Base-by-base conservation (phyloP, 1,140 invertebrate species). In the Drosophila nebulosa region DNA sequence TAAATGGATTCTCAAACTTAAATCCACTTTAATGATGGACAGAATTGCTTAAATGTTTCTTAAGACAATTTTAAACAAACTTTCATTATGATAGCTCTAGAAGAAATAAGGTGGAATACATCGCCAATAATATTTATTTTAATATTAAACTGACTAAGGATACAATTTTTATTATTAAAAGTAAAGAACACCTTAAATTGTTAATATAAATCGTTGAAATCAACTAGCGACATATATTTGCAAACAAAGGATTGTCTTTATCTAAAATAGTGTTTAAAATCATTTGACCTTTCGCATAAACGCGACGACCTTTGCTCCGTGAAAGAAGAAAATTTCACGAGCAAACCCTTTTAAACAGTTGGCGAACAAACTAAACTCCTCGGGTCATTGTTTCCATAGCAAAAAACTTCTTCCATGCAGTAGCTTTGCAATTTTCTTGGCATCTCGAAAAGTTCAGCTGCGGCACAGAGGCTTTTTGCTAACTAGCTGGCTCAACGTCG, bases 371-470 rank as follows among this genome's bases (percentile, higher is more conserved):
- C n/a, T 9, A 67, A 70, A 42, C 72, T 50, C 60, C 63, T 26
- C 63, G 64, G 65, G 73, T 75, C 74, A 86, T 85, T 85, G 80
- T 85, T 86, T 46, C 39, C 39, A 80, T 64, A 70, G 69, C 64
- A 55, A n/a, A n/a, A 46, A 85, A 85, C 73, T 74, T 85, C 66
- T 70, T 74, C 51, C 69, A 53, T 74, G 69, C 81, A 86, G 81
- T 81, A 74, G 81, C 81, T 80, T 80, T 70, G 81, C 81, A 86
- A 80, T 84, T 84, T 84, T 86, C 80, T 77, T 86, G 74, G 81
- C 64, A 80, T 72, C 80, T 80, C 66, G 74, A 60, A 73, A 84
- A 85, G 77, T 85, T 85, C 74, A 85, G 81, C 81, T 84, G 81
- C 57, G 77, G 64, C 73, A 73, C 69, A 68, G 53, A 64, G 83